Percentiles rank a stretch among this genome's conserved stretches.
These are phyloP conservation scores for Dasypolia templi DNA, from an alignment of 2,888 invertebrate genomes.

Conservation along the genomic window DNA sequence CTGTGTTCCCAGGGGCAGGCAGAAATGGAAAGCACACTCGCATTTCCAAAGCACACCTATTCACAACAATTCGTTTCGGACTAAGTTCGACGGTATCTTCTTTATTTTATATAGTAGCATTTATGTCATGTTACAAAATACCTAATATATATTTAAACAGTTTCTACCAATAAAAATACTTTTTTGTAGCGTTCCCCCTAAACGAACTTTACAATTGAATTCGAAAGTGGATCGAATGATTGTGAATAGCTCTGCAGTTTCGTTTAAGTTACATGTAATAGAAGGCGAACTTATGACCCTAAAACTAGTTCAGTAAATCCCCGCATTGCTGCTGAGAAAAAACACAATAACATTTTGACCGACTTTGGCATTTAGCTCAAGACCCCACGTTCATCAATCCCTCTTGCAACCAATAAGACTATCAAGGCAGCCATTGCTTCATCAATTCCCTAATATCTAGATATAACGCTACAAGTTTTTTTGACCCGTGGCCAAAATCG, in stretches of 20 bases:
- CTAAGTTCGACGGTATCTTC: no score
- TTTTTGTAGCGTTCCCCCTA: no score
- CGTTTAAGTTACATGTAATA: background rate
- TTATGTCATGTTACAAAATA: no score
- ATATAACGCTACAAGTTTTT: background rate
- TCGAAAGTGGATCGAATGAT: background rate
- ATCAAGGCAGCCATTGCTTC: background rate
- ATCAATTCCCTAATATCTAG: no score
- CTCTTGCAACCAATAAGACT: no score
- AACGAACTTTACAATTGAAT: background rate
- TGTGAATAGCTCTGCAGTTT: background rate
- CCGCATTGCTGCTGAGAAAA: background rate
- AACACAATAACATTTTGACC: background rate
- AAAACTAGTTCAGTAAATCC: background rate
- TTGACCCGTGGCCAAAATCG: background rate
- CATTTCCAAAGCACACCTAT: no score
- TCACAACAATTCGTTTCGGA: no score
- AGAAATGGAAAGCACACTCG: background rate
- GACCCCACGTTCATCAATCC: no score
- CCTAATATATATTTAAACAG: no score
- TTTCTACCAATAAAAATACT: no score
- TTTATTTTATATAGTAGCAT: no score
- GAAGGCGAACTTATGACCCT: background rate
- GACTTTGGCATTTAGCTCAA: background rate
- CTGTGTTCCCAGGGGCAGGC: background rate